A percentile compares a stretch with the other conserved stretches of the same genome.
phyloP scores from a whole-genome alignment of 2,888 invertebrate species.

The Trichacis sp. region DNA sequence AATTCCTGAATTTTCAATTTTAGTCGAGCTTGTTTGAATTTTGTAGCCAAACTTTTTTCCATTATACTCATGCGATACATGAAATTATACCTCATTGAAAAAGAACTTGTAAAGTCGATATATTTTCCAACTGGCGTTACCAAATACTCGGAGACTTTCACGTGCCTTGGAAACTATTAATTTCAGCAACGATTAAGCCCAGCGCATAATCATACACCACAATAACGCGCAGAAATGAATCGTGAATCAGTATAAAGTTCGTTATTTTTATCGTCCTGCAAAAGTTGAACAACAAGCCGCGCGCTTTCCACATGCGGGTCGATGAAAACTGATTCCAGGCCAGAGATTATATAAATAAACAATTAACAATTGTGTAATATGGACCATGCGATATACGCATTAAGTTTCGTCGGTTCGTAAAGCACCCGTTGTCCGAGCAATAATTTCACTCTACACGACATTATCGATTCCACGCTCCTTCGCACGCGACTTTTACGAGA shows the following conservation, averaged over 20 bases:
- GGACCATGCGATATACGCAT: constrained; percentile 33
- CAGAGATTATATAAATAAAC: constrained; percentile 40
- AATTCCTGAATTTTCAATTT: no score
- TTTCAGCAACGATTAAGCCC: no score
- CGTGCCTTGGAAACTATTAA: no score
- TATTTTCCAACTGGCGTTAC: no score
- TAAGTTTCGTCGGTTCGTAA: constrained; percentile 29
- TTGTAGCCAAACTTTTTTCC: no score
- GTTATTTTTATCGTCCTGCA: constrained; percentile 2
- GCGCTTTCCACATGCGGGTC: background rate
- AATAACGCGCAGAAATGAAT: no score
- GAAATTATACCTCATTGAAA: no score
- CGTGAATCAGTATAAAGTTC: background rate
- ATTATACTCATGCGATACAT: no score
- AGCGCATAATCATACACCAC: no score
- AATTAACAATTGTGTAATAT: constrained; percentile 38
- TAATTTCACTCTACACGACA: constrained; percentile 39
- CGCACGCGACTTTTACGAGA: constrained; percentile 28
- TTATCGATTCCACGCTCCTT: constrained; percentile 38
- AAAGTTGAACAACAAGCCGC: background rate
- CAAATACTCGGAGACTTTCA: no score
- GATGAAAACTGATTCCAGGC: constrained; percentile 26
- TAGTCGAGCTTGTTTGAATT: no score
- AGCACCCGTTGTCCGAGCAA: constrained; percentile 35
- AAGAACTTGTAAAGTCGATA: no score